Conservation (phyloP, 1,140 invertebrate species). For the Asobara japonica region DNA sequence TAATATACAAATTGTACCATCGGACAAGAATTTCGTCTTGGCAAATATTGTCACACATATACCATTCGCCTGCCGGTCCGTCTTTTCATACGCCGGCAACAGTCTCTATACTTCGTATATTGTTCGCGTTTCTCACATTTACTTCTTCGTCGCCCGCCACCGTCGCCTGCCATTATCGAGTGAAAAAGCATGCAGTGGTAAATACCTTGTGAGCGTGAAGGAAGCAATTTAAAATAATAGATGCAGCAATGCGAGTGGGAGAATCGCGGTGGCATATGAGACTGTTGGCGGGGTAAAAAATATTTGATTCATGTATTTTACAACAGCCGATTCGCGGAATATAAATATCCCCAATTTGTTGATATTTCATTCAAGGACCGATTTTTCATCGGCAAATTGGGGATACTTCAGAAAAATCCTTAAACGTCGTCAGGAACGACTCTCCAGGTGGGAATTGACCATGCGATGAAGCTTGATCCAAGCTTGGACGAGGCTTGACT, state of each 20-base stretch:
- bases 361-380: too few relatives aligned
- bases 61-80: neutral
- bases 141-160: neutral
- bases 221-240: conserved; percentile 29
- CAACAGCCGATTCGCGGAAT: too few relatives aligned
- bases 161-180: conserved; percentile 18
- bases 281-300: neutral
- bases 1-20: conserved; percentile 17
- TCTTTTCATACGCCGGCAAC: conserved; percentile 5
- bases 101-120: neutral
- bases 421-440: too few relatives aligned
- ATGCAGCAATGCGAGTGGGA: conserved; percentile 17
- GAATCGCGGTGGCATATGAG: neutral
- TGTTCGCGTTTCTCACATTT: conserved; percentile 2
- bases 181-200: conserved; percentile 22
- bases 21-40: conserved; percentile 4
- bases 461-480: too few relatives aligned
- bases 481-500: too few relatives aligned
- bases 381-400: too few relatives aligned
- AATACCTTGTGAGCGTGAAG: conserved; percentile 29
- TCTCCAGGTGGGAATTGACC: too few relatives aligned
- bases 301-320: too few relatives aligned
- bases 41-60: conserved; percentile 40
- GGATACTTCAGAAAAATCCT: too few relatives aligned
- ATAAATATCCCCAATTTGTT: too few relatives aligned